Evolutionary conservation across 2,888 invertebrate genomes (phyloP).

Genomic region (Kuschelorhynchus macadamiae): DNA sequence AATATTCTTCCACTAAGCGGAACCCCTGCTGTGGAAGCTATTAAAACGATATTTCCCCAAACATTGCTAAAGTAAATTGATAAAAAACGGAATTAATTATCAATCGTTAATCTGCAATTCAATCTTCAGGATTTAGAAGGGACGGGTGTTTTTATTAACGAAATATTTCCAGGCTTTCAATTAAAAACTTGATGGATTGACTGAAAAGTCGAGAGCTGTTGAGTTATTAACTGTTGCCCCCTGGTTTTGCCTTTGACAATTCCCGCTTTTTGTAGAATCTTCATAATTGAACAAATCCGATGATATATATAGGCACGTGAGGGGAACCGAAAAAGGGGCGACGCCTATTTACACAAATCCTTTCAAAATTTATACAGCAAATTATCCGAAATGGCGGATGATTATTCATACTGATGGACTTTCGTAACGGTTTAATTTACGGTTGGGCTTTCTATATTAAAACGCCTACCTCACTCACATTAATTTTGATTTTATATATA

Average conservation of each 20-base stretch:
- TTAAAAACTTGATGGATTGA: slow-evolving; percentile 43
- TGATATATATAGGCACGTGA: slow-evolving; percentile 32
- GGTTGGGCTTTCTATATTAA: too few relatives aligned
- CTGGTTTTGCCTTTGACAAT: slow-evolving; percentile 29
- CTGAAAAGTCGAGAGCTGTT: slow-evolving; percentile 44
- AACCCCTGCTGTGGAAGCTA: too few relatives aligned
- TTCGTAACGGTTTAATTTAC: too few relatives aligned
- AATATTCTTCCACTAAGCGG: too few relatives aligned
- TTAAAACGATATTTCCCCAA: too few relatives aligned
- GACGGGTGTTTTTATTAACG: slow-evolving; percentile 33
- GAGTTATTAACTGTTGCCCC: slow-evolving; percentile 39
- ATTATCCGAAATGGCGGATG: too few relatives aligned
- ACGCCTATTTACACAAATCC: too few relatives aligned
- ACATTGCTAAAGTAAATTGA: slow-evolving; percentile 25
- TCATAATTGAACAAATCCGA: slow-evolving; percentile 33
- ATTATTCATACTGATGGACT: too few relatives aligned
- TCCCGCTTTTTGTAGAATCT: slow-evolving; percentile 19
- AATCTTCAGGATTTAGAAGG: slow-evolving; percentile 30
- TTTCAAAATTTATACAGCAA: too few relatives aligned
- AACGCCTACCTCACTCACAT: too few relatives aligned
- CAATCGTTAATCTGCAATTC: slow-evolving; percentile 43
- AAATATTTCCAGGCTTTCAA: slow-evolving; percentile 38
- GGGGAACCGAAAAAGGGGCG: slow-evolving; percentile 27
- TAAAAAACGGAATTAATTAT: slow-evolving; percentile 43
- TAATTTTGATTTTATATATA: too few relatives aligned